These are phyloP conservation scores for Nymphalis urticae DNA, from an alignment of 2,888 invertebrate species.

Conservation along the genomic window DNA sequence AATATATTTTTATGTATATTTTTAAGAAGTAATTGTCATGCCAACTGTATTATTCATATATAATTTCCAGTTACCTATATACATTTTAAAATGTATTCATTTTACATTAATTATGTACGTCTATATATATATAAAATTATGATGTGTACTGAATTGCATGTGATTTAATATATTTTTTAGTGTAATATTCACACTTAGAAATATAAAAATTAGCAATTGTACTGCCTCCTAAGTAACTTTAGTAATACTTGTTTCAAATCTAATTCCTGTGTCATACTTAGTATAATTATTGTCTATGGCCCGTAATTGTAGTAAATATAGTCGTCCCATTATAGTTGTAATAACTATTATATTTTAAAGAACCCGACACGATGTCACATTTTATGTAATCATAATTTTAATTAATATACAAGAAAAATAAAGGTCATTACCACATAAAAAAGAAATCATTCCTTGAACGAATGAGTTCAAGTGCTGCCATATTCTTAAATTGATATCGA, in stretches of 20 bases:
- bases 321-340: slow-evolving; percentile 4
- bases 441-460: not conserved
- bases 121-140: not conserved
- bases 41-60: not conserved
- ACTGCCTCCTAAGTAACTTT: slow-evolving; percentile 5
- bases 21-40: not conserved
- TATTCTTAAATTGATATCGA: not conserved
- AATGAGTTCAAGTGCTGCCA: not conserved
- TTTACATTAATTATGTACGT: not conserved
- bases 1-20: slow-evolving; percentile 8
- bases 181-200: too few relatives aligned
- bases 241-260: slow-evolving; percentile 3
- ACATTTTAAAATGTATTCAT: not conserved
- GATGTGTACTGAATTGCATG: too few relatives aligned
- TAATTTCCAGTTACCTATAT: not conserved
- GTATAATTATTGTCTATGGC: slow-evolving; percentile 9
- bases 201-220: not conserved
- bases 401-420: not conserved
- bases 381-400: not conserved
- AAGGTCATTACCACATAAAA: not conserved
- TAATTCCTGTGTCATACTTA: slow-evolving; percentile 7
- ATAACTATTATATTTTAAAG: not conserved
- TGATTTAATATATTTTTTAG: too few relatives aligned
- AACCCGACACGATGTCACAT: not conserved
- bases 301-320: not conserved